Conservation (phyloP, 2,113 vertebrate genomes). For the Leucosticte australis region DNA sequence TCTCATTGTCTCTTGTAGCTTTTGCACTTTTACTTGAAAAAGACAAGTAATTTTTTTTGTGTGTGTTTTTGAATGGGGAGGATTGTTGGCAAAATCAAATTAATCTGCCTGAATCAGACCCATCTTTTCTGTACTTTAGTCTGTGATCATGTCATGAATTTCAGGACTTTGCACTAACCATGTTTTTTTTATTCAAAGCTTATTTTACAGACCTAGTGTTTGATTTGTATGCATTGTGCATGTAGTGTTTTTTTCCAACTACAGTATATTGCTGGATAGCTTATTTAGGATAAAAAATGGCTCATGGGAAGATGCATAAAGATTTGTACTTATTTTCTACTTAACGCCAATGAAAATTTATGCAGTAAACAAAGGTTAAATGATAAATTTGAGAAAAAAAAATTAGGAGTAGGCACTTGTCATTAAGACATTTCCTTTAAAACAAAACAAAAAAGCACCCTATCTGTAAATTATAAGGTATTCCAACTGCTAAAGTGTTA, state of each 20-base stretch:
- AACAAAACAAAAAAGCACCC: not conserved
- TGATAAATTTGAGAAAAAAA: conserved; percentile 24
- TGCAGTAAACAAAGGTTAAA: conserved; percentile 25
- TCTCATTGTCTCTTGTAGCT: conserved; percentile 82
- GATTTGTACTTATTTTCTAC: conserved; percentile 74
- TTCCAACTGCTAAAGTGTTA: conserved; percentile 33
- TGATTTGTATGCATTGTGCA: conserved; percentile 86
- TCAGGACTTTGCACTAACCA: conserved; percentile 86
- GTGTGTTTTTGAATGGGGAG: conserved; percentile 87
- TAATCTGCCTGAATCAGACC: conserved; percentile 88
- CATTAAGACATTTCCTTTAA: not conserved
- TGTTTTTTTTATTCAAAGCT: conserved; percentile 78
- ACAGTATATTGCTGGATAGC: conserved; percentile 76
- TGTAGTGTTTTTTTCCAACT: conserved; percentile 78
- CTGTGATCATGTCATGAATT: conserved; percentile 85
- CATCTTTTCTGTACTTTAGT: conserved; percentile 87
- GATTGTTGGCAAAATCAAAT: conserved; percentile 87
- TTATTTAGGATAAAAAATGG: conserved; percentile 77
- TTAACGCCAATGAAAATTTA: conserved; percentile 44
- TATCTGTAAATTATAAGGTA: not conserved
- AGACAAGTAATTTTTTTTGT: conserved; percentile 74
- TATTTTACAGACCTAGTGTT: conserved; percentile 83
- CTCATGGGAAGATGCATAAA: conserved; percentile 87
- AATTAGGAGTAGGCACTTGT: not conserved
- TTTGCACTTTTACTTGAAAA: conserved; percentile 83